Evolutionary conservation across 53 echinoderm and acorn worm species (phyloP).

Genomic region (Henricia sp.): DNA sequence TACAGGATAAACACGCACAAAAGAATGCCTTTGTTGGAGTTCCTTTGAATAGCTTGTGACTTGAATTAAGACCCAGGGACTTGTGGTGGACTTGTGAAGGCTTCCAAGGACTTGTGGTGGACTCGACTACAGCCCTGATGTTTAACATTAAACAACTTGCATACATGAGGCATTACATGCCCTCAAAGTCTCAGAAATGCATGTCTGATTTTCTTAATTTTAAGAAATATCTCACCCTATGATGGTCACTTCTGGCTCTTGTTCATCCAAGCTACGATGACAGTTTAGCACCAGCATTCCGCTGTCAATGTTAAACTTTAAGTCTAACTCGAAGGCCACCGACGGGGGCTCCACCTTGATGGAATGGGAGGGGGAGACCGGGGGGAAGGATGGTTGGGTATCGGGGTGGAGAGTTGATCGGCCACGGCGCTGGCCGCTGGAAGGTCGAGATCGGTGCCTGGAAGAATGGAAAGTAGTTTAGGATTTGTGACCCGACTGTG

Average conservation of each 20-base stretch:
- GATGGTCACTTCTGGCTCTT: constrained; percentile 3
- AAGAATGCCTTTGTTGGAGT: too few relatives aligned
- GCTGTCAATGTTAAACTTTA: constrained; percentile 85
- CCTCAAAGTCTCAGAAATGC: neutral
- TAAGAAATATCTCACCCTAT: constrained; percentile 16
- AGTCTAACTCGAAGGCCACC: constrained; percentile 86
- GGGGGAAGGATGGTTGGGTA: constrained; percentile 9
- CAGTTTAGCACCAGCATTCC: constrained; percentile 89
- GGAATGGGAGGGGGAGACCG: constrained; percentile 71
- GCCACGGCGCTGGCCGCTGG: constrained; percentile 39
- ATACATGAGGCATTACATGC: neutral
- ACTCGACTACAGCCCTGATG: too few relatives aligned
- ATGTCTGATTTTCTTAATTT: too few relatives aligned
- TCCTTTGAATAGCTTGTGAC: too few relatives aligned
- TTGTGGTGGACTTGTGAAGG: too few relatives aligned
- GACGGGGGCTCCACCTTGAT: constrained; percentile 74
- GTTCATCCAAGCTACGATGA: constrained; percentile 53
- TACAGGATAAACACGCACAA: too few relatives aligned
- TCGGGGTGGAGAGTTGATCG: constrained; percentile 1
- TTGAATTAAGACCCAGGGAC: too few relatives aligned
- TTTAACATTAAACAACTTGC: too few relatives aligned
- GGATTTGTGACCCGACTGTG: too few relatives aligned
- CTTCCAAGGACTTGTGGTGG: too few relatives aligned
- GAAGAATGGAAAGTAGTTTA: too few relatives aligned
- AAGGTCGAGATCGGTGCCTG: constrained; percentile 18